A percentile compares a stretch with the other conserved stretches of the same genome.
Evolutionary conservation across 2,888 invertebrate genomes (phyloP).

Genomic region (Sminthurinus aureus): DNA sequence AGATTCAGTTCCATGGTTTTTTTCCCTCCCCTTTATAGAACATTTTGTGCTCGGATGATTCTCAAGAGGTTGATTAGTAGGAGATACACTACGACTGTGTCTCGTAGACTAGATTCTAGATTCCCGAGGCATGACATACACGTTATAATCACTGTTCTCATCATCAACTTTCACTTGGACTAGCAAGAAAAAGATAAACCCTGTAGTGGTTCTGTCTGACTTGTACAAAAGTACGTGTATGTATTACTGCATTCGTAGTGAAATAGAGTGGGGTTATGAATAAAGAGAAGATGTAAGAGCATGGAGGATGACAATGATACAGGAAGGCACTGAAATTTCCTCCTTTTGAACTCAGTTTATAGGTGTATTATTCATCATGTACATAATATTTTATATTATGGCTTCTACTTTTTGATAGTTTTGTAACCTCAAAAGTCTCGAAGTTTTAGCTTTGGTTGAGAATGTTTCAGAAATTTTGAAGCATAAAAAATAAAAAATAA

Average conservation of each 20-base stretch:
- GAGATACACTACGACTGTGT: conserved; percentile 18
- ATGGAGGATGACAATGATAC: neutral
- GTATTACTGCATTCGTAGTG: neutral
- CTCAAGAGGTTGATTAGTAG: conserved; percentile 39
- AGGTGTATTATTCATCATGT: no score
- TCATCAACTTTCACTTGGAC: conserved; percentile 35
- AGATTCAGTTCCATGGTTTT: neutral
- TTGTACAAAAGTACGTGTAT: neutral
- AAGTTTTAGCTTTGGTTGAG: neutral
- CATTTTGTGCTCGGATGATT: conserved; percentile 46
- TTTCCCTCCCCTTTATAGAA: conserved; percentile 17
- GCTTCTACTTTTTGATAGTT: neutral
- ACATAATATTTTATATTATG: neutral
- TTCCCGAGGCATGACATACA: neutral
- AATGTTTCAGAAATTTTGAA: neutral
- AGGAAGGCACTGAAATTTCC: neutral
- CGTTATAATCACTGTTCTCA: conserved; percentile 15
- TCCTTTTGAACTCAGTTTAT: no score
- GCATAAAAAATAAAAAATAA: neutral
- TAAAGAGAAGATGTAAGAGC: neutral
- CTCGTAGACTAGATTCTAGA: conserved; percentile 9
- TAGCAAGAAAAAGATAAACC: conserved; percentile 1
- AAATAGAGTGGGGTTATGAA: neutral
- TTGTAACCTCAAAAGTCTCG: neutral
- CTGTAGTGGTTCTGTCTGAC: neutral